Evolutionary conservation across 2,797 vertebrate genomes (phyloP).

Genomic region (Hafferia zeledoni): DNA sequence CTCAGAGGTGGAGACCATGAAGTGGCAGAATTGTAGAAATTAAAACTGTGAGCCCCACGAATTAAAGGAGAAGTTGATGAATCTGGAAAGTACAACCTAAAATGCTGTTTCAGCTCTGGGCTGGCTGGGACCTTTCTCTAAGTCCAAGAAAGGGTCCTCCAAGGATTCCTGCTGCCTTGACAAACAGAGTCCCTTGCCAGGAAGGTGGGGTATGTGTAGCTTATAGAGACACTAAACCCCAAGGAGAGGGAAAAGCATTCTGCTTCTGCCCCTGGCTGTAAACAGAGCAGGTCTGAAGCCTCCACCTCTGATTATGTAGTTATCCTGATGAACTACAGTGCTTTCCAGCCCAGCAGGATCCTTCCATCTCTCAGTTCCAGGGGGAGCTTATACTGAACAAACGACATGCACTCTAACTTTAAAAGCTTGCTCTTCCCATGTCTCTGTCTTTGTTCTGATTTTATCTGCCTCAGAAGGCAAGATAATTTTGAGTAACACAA

Average conservation of each 20-base stretch:
- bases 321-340: background rate
- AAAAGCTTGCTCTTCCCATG: background rate
- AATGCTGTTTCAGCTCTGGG: background rate
- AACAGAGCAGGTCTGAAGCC: background rate
- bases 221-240: background rate
- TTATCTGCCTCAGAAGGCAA: background rate
- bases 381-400: background rate
- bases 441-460: background rate
- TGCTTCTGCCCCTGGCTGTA: background rate
- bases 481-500: background rate
- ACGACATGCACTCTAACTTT: background rate
- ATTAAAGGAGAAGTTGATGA: conserved; percentile 3
- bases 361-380: conserved; percentile 5
- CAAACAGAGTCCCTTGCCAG: background rate
- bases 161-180: background rate
- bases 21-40: conserved; percentile 38
- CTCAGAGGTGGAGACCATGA: conserved; percentile 46
- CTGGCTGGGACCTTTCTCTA: background rate
- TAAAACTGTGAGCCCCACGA: background rate
- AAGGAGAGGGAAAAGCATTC: background rate
- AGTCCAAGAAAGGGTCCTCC: background rate
- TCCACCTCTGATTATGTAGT: background rate
- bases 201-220: background rate
- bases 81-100: background rate
- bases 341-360: background rate